Base-by-base conservation (phyloP, 2,113 vertebrate species). In the Coryphaenoides rupestris region DNA sequence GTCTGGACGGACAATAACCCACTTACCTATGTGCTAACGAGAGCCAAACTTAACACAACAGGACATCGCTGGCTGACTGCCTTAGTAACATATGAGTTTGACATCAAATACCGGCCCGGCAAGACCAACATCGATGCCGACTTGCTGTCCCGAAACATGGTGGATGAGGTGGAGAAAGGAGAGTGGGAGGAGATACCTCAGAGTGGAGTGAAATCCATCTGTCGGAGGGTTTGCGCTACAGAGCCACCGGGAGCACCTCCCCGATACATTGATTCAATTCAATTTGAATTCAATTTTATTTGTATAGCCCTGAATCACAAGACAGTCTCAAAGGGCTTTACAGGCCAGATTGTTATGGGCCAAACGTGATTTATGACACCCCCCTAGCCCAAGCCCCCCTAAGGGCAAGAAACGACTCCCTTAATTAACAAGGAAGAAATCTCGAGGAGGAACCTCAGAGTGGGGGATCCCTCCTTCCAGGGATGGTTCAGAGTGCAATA, bases 1-100 rank as follows among this genome's bases (percentile, higher is more conserved):
- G 17, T 65, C 15, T 19, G 28, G 21, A 63, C 49, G 3, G 62
- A 63, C 15, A 63, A 53, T 45, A 63, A 63, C 49, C 62, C 60
- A 19, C 63, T 47, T 16, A 65, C 53, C 9, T 65, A 65, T 57
- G 46, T 65, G 10, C 56, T 53, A 4, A 59, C 56, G 2, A 59
- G 45, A 52, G 65, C 65, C 14, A 66, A 66, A 50, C 65, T 66
- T 23, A 66, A 66, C 21, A 45, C 46, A 7, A 33, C 28, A 28
- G 56, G 65, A 21, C 65, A 66, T 28, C 56, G n/a, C 24, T 66
- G 65, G 65, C 24, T 66, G 5, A 24, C 65, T 17, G 57, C 57
- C 15, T 52, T 67, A 4, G 12, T 57, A n/a, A 60, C 57, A 2
- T 58, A 58, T 47, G 7, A 53, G 45, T 67, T 67, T 53, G 40